Conservation (phyloP, 2,888 invertebrate species). For the Drosophila neutralis region DNA sequence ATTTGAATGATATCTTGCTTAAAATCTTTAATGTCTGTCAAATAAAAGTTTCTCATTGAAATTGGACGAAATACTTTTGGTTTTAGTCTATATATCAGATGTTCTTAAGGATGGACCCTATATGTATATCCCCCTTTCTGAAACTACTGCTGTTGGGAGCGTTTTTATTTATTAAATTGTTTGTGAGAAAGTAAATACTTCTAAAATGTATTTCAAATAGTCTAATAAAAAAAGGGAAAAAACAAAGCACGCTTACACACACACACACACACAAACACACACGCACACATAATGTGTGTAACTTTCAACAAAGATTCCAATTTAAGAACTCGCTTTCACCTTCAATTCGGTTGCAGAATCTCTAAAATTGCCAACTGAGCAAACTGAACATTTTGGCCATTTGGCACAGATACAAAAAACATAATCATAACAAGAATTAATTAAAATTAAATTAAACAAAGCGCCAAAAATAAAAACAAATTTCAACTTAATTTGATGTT, state of each 20-base stretch:
- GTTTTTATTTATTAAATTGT: neutral
- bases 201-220: neutral
- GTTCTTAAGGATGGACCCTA: neutral
- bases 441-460: constrained; percentile 31
- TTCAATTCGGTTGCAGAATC: constrained; percentile 35
- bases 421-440: constrained; percentile 5
- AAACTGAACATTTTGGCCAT: constrained; percentile 7
- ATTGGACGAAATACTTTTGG: neutral
- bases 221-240: neutral
- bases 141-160: neutral
- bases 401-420: constrained; percentile 35
- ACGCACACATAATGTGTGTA: neutral
- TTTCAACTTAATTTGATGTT: constrained; percentile 34
- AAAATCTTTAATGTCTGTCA: neutral
- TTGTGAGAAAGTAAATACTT: neutral
- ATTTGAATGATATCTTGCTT: neutral
- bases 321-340: constrained; percentile 55
- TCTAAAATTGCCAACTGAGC: constrained; percentile 5
- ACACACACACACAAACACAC: neutral
- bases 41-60: neutral
- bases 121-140: neutral
- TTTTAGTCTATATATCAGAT: neutral
- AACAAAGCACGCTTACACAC: neutral
- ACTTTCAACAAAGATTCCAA: constrained; percentile 34
- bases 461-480: constrained; percentile 6